These are phyloP conservation scores for Cephus spinipes DNA, from an alignment of 2,888 invertebrate species.

Conservation along the genomic window DNA sequence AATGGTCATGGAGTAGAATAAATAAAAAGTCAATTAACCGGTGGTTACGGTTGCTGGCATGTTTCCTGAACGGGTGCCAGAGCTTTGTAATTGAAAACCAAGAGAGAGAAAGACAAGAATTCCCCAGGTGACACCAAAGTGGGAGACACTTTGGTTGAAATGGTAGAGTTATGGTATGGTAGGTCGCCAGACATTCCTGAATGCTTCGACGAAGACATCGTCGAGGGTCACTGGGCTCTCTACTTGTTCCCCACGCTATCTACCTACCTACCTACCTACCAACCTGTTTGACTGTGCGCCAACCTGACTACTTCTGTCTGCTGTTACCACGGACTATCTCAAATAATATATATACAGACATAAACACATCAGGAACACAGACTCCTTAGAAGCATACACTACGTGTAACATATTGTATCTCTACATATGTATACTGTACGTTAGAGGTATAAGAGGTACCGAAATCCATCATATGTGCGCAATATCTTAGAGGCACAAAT, in stretches of 20 bases:
- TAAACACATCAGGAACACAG: neutral
- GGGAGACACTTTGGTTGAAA: neutral
- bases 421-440: neutral
- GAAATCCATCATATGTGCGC: neutral
- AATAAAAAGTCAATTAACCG: neutral
- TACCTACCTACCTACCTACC: neutral
- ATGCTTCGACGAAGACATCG: conserved; percentile 29
- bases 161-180: neutral
- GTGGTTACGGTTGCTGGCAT: neutral
- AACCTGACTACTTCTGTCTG: neutral
- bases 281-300: neutral
- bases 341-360: neutral
- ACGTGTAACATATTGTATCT: conserved; percentile 15
- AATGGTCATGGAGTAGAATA: neutral
- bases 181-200: conserved; percentile 27
- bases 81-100: conserved; percentile 7
- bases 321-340: neutral
- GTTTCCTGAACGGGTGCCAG: neutral
- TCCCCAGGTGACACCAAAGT: neutral
- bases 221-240: conserved; percentile 33
- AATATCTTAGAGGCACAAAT: neutral
- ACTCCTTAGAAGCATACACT: neutral
- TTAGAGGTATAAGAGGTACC: neutral
- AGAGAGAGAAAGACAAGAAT: conserved; percentile 12
- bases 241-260: neutral